Base-by-base conservation (phyloP, 2,113 vertebrate genomes). In the Heterocephalus glaber region DNA sequence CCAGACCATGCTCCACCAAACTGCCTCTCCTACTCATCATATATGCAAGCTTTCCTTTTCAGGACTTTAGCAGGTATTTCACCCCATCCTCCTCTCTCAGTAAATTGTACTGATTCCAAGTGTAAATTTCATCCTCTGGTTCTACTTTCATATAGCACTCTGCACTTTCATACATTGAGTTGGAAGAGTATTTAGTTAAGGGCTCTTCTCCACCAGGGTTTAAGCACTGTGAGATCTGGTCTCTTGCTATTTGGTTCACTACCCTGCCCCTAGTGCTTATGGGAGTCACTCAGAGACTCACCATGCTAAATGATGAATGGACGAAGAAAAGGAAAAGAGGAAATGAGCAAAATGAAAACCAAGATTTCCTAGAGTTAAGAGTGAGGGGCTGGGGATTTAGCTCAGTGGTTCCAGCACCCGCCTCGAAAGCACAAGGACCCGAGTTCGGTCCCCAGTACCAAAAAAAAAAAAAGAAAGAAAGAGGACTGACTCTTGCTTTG, bases 321-420 rank as follows among this genome's bases (percentile, higher is more conserved):
- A 92, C 35, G 68, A 35, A 84, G 14, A 79, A 95, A 41, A 47
- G 74, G 22, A 0, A 82, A 89, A 74, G 77, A 68, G 65, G 86
- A 90, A 96, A 87, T 56, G 47, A 90, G 47, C 24, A 61, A 89
- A 90, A 41, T 14, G 49, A 83, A 84, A 95, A 52, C n/a, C 84
- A 83, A 49, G 26, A 80, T 44, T 95, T 82, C 89, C 77, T 65
- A 83, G 44, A 92, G 68, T 66, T 84, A 83, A 81, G 54, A 49
- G 5, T 58, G 30, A 94, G n/a, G n/a, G n/a, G n/a, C n/a, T n/a
- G n/a, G n/a, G n/a, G n/a, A n/a, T n/a, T n/a, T n/a, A n/a, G n/a
- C n/a, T n/a, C n/a, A n/a, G n/a, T n/a, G n/a, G n/a, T n/a, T n/a
- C n/a, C n/a, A n/a, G n/a, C n/a, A n/a, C n/a, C n/a, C n/a, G n/a